A percentile compares a stretch with the other conserved stretches of the same genome.
Conservation (phyloP, 2,888 invertebrate genomes). For the Microplitis manilae region DNA sequence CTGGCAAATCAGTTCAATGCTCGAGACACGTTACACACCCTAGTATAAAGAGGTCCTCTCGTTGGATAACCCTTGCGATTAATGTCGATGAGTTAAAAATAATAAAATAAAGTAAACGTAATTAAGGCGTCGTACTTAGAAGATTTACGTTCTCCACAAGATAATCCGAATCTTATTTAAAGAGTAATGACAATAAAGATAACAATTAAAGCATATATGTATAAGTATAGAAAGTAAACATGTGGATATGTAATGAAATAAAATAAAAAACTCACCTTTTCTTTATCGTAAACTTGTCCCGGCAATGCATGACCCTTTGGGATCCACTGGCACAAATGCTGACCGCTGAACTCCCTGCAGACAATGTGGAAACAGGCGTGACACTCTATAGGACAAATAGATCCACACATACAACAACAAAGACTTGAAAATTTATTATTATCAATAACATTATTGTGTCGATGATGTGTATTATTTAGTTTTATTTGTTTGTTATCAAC, state of each 20-base stretch:
- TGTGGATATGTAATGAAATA: background rate
- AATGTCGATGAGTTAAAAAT: background rate
- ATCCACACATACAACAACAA: constrained; percentile 78
- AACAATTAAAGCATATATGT: background rate
- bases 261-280: constrained; percentile 62
- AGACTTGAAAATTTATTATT: constrained; percentile 45
- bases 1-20: constrained; percentile 50
- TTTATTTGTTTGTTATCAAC: constrained; percentile 26
- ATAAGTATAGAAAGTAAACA: background rate
- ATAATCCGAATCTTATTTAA: background rate
- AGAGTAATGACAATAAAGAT: background rate
- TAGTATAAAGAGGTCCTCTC: background rate
- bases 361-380: constrained; percentile 78
- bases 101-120: constrained; percentile 6
- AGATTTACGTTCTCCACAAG: background rate
- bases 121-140: background rate
- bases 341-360: constrained; percentile 71
- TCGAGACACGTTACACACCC: constrained; percentile 27
- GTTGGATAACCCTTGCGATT: constrained; percentile 29
- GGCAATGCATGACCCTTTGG: constrained; percentile 66
- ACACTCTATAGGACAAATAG: constrained; percentile 78
- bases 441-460: constrained; percentile 23
- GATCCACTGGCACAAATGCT: constrained; percentile 69
- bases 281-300: constrained; percentile 66
- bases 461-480: constrained; percentile 28